Conservation (phyloP, 2,888 invertebrate species). For the Eremobia ochroleuca region DNA sequence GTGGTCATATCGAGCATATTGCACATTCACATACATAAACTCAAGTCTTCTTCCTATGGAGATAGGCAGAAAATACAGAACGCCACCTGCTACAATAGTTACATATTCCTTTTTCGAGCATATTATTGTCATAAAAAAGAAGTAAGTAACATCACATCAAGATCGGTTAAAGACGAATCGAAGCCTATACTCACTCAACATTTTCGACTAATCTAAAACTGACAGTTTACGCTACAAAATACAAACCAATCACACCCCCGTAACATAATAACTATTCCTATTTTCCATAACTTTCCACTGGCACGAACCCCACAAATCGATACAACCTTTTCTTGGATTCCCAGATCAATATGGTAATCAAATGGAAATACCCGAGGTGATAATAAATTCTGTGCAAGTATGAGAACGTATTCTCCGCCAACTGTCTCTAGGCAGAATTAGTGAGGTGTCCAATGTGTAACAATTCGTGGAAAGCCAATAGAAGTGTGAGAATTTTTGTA, state of each 20-base stretch:
- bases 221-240: background rate
- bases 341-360: slow-evolving; percentile 61
- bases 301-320: slow-evolving; percentile 14
- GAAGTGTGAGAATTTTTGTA: slow-evolving; percentile 26
- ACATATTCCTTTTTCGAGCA: background rate
- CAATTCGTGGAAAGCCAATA: slow-evolving; percentile 24
- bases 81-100: background rate
- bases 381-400: slow-evolving; percentile 59
- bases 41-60: no score
- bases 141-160: background rate
- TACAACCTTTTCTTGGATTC: slow-evolving; percentile 34
- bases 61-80: background rate
- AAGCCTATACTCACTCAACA: no score
- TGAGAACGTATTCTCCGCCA: slow-evolving; percentile 41
- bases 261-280: background rate
- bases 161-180: background rate
- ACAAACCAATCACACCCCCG: no score
- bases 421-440: slow-evolving; percentile 48
- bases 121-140: background rate
- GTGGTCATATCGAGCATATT: no score
- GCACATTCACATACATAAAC: no score
- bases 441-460: slow-evolving; percentile 35
- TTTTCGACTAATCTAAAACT: background rate
- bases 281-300: background rate
- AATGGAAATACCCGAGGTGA: slow-evolving; percentile 57